Percentiles rank a stretch among this genome's conserved stretches.
Conservation (phyloP, 2,888 invertebrate species). For the Dicranocentrus wangi region DNA sequence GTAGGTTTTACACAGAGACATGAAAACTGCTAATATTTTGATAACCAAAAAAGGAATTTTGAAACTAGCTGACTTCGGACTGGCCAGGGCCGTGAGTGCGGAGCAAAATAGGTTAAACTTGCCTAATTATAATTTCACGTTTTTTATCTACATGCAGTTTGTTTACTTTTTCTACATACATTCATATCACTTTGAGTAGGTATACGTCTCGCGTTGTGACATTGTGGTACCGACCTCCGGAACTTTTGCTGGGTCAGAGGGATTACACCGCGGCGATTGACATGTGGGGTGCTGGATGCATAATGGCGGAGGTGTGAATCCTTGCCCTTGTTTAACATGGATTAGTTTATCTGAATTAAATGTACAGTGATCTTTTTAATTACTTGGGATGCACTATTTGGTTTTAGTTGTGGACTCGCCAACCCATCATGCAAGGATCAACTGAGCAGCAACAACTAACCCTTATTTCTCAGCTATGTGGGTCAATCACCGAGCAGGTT, state of each 20-base stretch:
- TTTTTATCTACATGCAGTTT: no score
- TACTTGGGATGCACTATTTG: no score
- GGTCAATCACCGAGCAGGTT: constrained; percentile 92
- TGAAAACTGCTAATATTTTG: constrained; percentile 99
- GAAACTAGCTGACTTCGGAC: constrained; percentile 97
- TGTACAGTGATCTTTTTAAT: no score
- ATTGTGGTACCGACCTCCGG: constrained; percentile 84
- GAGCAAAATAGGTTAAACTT: no score
- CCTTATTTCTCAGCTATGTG: constrained; percentile 95
- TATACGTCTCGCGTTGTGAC: constrained; percentile 99
- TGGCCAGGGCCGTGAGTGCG: constrained; percentile 94
- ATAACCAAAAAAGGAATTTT: constrained; percentile 95
- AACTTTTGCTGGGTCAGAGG: constrained; percentile 85
- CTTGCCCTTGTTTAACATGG: constrained; percentile 7
- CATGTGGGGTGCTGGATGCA: constrained; percentile 98
- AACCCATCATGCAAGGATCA: constrained; percentile 95
- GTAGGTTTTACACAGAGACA: constrained; percentile 91
- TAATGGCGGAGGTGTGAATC: constrained; percentile 88
- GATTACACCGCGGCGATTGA: constrained; percentile 98
- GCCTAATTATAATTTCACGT: no score
- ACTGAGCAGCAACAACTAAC: constrained; percentile 97
- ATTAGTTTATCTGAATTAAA: neutral
- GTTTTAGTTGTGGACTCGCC: constrained; percentile 93
- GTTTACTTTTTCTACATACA: no score
- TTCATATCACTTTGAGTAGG: no score